A percentile compares a stretch with the other conserved stretches of the same genome.
phyloP scores from a whole-genome alignment of 2,797 vertebrate genomes.

The Notoglanidium macrostoma region DNA sequence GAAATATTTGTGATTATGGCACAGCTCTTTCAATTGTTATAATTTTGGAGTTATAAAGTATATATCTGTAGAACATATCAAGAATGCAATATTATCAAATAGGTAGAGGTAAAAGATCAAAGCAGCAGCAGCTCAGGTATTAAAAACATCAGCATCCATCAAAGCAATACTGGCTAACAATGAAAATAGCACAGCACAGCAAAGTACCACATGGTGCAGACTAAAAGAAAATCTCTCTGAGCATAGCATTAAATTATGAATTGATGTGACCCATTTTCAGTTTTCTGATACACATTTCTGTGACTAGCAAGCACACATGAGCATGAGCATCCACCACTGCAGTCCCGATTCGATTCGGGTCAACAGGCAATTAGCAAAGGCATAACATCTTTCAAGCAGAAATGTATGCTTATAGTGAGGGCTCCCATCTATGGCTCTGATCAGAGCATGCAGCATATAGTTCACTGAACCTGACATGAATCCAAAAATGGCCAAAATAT shows the following conservation, averaged over 20 bases:
- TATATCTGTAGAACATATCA: background rate
- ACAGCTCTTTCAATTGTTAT: background rate
- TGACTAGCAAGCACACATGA: constrained; percentile 31
- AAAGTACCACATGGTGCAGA: background rate
- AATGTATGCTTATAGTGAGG: constrained; percentile 28
- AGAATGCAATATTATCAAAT: background rate
- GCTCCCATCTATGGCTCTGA: constrained; percentile 22
- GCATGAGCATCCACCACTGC: constrained; percentile 34
- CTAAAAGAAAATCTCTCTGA: constrained; percentile 13
- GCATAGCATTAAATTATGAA: constrained; percentile 27
- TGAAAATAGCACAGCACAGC: background rate
- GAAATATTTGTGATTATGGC: background rate
- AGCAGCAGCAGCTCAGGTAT: background rate
- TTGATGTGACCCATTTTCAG: constrained; percentile 49
- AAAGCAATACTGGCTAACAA: constrained; percentile 31
- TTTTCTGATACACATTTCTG: constrained; percentile 34
- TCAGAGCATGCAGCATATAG: constrained; percentile 30
- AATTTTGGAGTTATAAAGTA: background rate
- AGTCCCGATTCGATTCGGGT: constrained; percentile 43
- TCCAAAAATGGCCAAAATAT: constrained; percentile 24
- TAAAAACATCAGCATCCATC: constrained; percentile 20
- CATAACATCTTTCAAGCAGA: constrained; percentile 40
- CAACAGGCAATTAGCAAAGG: constrained; percentile 53
- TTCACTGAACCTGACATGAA: constrained; percentile 23
- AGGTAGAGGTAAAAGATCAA: constrained; percentile 24